These are phyloP conservation scores for Microcebus jonahi DNA, from an alignment of 2,113 vertebrate species.

Conservation along the genomic window DNA sequence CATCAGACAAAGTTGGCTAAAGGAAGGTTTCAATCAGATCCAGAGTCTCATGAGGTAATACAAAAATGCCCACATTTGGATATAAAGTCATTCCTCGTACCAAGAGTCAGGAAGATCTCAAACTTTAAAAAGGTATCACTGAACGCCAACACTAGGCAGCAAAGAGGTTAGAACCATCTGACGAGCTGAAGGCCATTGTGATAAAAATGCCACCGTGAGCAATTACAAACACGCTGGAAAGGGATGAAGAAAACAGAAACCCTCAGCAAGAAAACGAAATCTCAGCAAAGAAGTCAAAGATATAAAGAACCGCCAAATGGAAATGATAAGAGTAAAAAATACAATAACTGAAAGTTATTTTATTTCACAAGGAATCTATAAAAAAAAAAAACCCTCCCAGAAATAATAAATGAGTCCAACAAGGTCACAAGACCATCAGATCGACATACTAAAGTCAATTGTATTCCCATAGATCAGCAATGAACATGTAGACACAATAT, in stretches of 20 bases:
- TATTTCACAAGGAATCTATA: not conserved
- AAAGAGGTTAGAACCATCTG: accelerated
- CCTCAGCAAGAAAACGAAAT: not conserved
- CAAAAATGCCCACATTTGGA: too few relatives aligned
- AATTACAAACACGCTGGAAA: not conserved
- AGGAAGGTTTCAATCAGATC: not conserved
- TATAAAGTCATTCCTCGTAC: not conserved
- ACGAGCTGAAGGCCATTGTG: not conserved
- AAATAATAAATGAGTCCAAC: not conserved
- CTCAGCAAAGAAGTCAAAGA: not conserved
- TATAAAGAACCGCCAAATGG: not conserved
- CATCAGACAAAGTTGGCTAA: not conserved
- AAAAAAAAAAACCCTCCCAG: not conserved
- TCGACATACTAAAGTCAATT: not conserved
- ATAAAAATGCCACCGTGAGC: not conserved
- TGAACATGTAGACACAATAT: not conserved
- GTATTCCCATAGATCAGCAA: not conserved
- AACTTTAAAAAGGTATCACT: accelerated
- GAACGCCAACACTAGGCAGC: too few relatives aligned
- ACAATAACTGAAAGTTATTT: not conserved
- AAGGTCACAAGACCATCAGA: not conserved
- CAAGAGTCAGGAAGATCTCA: not conserved
- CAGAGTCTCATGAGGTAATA: not conserved
- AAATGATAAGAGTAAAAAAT: not conserved
- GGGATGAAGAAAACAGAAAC: not conserved